Percentiles rank a stretch among this genome's conserved stretches.
These are phyloP conservation scores for Tubulanus polymorphus DNA, from an alignment of 2,888 invertebrate genomes.

Conservation along the genomic window DNA sequence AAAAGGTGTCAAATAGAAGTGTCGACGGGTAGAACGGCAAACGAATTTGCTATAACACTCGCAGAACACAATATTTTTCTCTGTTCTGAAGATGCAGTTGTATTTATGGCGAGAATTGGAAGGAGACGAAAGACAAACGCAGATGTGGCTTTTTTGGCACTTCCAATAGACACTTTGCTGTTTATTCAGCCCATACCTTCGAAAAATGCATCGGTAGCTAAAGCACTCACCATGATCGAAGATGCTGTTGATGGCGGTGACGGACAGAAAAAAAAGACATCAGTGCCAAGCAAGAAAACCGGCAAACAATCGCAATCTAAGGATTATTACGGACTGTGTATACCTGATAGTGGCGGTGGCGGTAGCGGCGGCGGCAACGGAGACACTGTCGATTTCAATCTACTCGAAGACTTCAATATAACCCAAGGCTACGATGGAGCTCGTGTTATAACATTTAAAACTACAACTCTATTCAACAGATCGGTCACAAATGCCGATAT, in stretches of 20 bases:
- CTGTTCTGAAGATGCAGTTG: not conserved
- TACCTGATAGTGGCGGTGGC: not conserved
- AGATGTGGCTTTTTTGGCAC: not conserved
- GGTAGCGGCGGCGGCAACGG: not conserved
- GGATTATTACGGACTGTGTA: not conserved
- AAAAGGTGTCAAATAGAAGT: not conserved
- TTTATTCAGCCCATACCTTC: not conserved
- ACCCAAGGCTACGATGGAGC: not conserved
- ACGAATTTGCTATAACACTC: not conserved
- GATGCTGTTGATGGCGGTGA: not conserved
- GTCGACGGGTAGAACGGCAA: not conserved
- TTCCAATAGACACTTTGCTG: not conserved
- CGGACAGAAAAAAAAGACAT: not conserved
- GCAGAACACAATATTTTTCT: not conserved
- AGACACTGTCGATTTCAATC: not conserved
- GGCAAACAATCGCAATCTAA: not conserved
- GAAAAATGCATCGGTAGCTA: not conserved
- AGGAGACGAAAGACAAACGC: not conserved
- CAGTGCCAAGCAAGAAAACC: not conserved
- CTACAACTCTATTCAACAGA: not conserved
- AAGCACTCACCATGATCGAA: not conserved
- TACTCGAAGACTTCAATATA: not conserved
- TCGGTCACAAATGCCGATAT: not conserved
- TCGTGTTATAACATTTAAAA: slow-evolving; percentile 1
- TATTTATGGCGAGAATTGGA: not conserved